phyloP scores from a whole-genome alignment of 2,797 vertebrate genomes.

The Channallabes apus region DNA sequence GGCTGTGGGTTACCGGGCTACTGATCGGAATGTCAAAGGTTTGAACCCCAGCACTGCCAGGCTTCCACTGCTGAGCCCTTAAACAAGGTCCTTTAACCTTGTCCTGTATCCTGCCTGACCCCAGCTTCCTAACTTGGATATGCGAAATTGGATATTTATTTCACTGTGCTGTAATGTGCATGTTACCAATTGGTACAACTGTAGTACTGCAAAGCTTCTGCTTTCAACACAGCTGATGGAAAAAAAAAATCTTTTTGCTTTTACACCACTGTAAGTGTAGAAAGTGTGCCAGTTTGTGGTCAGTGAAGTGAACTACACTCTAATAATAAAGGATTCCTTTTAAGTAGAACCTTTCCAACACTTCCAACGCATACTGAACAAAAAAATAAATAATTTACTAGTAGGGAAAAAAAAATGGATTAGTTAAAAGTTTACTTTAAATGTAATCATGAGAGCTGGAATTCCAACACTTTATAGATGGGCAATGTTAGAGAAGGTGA shows the following conservation, averaged over 20 bases:
- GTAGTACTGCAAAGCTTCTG: not conserved
- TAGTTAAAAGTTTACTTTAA: not conserved
- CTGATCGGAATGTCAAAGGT: no score
- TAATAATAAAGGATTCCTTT: not conserved
- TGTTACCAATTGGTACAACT: no score
- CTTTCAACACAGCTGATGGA: not conserved
- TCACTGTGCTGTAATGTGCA: no score
- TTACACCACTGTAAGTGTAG: not conserved
- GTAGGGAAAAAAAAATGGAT: not conserved
- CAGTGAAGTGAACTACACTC: not conserved
- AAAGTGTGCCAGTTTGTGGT: conserved; percentile 13
- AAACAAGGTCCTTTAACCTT: no score
- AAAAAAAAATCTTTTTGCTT: not conserved
- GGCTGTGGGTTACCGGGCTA: no score
- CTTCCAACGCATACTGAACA: not conserved
- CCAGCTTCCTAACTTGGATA: no score
- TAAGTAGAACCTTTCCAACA: no score
- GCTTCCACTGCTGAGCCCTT: no score
- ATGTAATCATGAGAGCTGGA: not conserved
- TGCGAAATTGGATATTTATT: no score
- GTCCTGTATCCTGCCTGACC: no score
- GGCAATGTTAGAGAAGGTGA: not conserved
- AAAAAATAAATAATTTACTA: not conserved
- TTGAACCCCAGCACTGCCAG: no score
- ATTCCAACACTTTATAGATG: no score